Base-by-base conservation (phyloP, 2,797 vertebrate genomes). In the Rhabdomys pumilio region DNA sequence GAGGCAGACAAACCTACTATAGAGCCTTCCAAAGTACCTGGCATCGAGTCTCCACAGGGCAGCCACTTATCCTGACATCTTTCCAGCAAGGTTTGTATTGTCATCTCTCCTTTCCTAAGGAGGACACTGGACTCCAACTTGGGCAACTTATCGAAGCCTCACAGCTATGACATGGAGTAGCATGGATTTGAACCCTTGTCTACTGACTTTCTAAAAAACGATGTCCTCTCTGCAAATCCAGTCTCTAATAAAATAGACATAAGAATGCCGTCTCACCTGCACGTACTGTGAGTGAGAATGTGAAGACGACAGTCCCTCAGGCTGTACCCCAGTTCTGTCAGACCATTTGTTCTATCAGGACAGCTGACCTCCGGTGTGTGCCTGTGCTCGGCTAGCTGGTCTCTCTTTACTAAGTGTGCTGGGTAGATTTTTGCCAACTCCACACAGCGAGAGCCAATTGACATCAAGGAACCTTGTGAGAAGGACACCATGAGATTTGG, bases 1-100 rank as follows among this genome's bases (percentile, higher is more conserved):
- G 69, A 72, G 19, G 29, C 3, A 61, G 59, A n/a, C 57, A 47
- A 26, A 31, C 50, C 38, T 41, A 1, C 12, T 34, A 3, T 6
- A 47, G 50, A 92, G 24, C 24, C 29, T 67, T 29, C 72, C 19
- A 8, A 0, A 61, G 59, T 8, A 34, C 31, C 67, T 4, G 11
- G 5, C 34, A 9, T 1, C 3, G 20, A 6, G 1, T 67, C 34
- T 19, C 22, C 13, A 2, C 2, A 13, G 31, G 47, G 9, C 5
- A 7, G 34, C 53, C 55, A 75, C 26, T 77, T 7, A 41, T 50
- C 79, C 69, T 59, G 19, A 20, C 0, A 41, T 57, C 20, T 9
- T 3, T 24, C 15, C 9, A 3, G 6, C 17, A 10, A 57, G 17
- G 44, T 80, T 65, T 86, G 22, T 17, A 0, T 55, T 89, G 65